A percentile compares a stretch with the other conserved stretches of the same genome.
Evolutionary conservation across 1,140 invertebrate genomes (phyloP).

Genomic region (Musca domestica): DNA sequence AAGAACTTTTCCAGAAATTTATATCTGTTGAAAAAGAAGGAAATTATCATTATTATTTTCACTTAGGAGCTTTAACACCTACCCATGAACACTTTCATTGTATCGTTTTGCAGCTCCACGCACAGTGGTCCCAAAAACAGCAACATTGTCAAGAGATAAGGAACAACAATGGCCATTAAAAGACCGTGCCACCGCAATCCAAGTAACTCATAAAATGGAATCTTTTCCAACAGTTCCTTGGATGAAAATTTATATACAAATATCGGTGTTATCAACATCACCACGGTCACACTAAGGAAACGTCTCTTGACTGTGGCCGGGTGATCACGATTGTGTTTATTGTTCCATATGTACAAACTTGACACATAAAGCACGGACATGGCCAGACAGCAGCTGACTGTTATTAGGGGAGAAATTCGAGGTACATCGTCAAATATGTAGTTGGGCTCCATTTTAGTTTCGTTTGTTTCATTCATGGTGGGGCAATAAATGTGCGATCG

Average conservation of each 20-base stretch:
- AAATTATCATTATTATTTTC: slow-evolving; percentile 26
- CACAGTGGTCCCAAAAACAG: slow-evolving; percentile 81
- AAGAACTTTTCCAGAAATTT: slow-evolving; percentile 70
- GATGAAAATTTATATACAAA: slow-evolving; percentile 71
- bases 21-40: slow-evolving; percentile 62
- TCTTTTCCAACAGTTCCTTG: slow-evolving; percentile 61
- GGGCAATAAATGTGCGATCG: not conserved
- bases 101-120: slow-evolving; percentile 68
- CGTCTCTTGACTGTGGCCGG: slow-evolving; percentile 84
- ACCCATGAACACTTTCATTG: slow-evolving; percentile 71
- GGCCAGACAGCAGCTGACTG: slow-evolving; percentile 65
- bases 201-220: slow-evolving; percentile 68
- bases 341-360: slow-evolving; percentile 81
- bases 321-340: slow-evolving; percentile 75
- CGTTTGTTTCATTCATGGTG: slow-evolving; percentile 19
- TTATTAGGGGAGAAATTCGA: slow-evolving; percentile 39
- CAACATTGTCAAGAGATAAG: slow-evolving; percentile 78
- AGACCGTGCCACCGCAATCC: slow-evolving; percentile 75
- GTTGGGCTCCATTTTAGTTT: slow-evolving; percentile 8
- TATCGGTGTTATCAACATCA: slow-evolving; percentile 75
- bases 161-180: slow-evolving; percentile 69
- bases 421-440: slow-evolving; percentile 29
- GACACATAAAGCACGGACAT: slow-evolving; percentile 75
- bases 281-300: slow-evolving; percentile 80
- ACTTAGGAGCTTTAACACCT: slow-evolving; percentile 44